Base-by-base conservation (phyloP, 2,113 vertebrate genomes). In the Rostratula benghalensis region DNA sequence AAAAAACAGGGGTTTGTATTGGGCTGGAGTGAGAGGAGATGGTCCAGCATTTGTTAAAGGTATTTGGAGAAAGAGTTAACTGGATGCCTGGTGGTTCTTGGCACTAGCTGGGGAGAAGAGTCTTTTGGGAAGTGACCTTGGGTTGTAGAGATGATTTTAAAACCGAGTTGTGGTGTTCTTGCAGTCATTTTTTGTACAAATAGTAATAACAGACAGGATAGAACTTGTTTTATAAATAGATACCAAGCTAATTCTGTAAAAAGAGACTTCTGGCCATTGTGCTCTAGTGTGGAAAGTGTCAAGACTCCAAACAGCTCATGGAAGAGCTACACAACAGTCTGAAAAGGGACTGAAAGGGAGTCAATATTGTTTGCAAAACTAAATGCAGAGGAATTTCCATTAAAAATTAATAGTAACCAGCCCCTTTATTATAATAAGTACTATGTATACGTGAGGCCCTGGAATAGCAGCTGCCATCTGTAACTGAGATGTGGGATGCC, bases 391-490 rank as follows among this genome's bases (percentile, higher is more conserved):
- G 59, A 65, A 59, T 69, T 87, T 84, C 84, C 16, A 37, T 76
- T 37, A 57, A 69, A 59, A 6, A 19, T 87, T 82, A 82, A 43
- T n/a, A 82, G 54, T 89, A 53, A 79, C 57, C 31, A 65, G 37
- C 81, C 24, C 43, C 28, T 25, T 69, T 73, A 56, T 43, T 41
- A 48, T 83, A 77, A 59, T 65, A 74, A 93, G 31, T 79, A 45
- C 69, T 20, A 25, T 56, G 83, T 54, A 19, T 91, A 76, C 18
- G 9, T 69, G 77, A 81, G 64, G 76, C 68, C 53, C 56, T 70
- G 39, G 61, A 86, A 79, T 57, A 92, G 74, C 86, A 91, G 30
- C 45, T 94, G 70, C 51, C 39, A 30, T 81, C 81, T 69, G 87
- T 71, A 93, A 92, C 65, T 76, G 92, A 84, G 69, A 92, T 69